Percentiles rank a stretch among this genome's conserved stretches.
Evolutionary conservation across 1,140 invertebrate species (phyloP).

Genomic region (Pseudachorutes palmiensis): DNA sequence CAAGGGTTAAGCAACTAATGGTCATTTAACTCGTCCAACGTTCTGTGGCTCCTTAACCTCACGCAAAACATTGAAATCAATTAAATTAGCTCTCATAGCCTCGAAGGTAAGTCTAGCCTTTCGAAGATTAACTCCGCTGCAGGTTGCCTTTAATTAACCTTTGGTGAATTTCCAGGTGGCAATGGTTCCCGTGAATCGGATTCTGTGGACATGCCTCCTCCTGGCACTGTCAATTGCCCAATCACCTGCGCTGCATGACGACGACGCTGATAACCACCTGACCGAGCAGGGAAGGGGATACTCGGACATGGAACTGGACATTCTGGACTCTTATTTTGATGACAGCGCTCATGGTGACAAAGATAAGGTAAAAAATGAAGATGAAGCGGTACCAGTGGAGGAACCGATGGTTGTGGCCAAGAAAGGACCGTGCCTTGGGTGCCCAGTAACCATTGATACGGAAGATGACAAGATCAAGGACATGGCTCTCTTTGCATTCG

Average conservation of each 20-base stretch:
- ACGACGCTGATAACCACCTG: background rate
- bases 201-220: background rate
- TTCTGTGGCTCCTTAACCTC: too few relatives aligned
- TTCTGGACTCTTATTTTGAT: background rate
- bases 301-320: background rate
- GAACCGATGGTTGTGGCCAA: constrained; percentile 23
- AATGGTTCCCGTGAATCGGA: background rate
- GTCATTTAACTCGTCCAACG: too few relatives aligned
- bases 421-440: constrained; percentile 32
- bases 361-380: background rate
- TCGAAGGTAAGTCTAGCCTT: too few relatives aligned
- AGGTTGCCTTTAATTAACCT: too few relatives aligned
- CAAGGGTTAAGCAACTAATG: too few relatives aligned
- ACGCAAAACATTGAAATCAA: too few relatives aligned
- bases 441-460: constrained; percentile 28
- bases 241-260: background rate
- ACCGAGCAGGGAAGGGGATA: background rate
- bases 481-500: constrained; percentile 35
- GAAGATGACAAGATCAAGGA: constrained; percentile 35
- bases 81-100: too few relatives aligned
- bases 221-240: background rate
- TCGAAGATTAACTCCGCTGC: too few relatives aligned
- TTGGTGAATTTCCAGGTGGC: too few relatives aligned
- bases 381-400: background rate
- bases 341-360: background rate